These are phyloP conservation scores for Chrysaora quinquecirrha DNA, from an alignment of 30 jellyfish, hydroid and myxozoan species.

Conservation along the genomic window DNA sequence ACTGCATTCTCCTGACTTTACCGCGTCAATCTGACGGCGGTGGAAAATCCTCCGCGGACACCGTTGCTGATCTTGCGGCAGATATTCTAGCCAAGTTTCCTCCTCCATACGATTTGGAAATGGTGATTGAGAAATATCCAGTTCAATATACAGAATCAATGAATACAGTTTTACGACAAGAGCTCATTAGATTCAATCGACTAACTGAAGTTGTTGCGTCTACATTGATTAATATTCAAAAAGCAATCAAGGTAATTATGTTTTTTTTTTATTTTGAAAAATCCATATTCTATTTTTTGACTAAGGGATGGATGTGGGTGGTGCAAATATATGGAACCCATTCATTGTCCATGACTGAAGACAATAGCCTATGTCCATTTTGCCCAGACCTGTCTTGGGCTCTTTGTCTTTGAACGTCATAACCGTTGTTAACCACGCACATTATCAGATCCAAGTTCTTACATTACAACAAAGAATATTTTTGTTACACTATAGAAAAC, in stretches of 20 bases:
- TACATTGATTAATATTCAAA: constrained; percentile 35
- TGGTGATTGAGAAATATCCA: constrained; percentile 84
- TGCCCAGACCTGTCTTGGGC: too few relatives aligned
- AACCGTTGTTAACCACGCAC: too few relatives aligned
- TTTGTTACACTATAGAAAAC: too few relatives aligned
- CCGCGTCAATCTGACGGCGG: constrained; percentile 69
- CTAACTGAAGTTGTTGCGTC: constrained; percentile 42
- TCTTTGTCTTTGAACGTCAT: too few relatives aligned
- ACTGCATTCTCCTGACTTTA: constrained; percentile 59
- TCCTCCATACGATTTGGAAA: constrained; percentile 56
- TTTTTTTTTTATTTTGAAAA: too few relatives aligned
- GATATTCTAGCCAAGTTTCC: constrained; percentile 68
- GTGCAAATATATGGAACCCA: too few relatives aligned
- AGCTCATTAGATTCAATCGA: constrained; percentile 62
- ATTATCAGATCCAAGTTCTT: too few relatives aligned
- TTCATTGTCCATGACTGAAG: too few relatives aligned
- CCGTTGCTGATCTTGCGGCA: constrained; percentile 63
- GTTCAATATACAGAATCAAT: constrained; percentile 70
- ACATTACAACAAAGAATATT: too few relatives aligned
- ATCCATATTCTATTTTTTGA: too few relatives aligned
- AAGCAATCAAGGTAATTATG: constrained; percentile 73
- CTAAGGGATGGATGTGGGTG: too few relatives aligned
- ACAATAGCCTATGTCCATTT: too few relatives aligned
- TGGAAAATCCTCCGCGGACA: constrained; percentile 66
- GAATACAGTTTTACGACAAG: constrained; percentile 76